Conservation (phyloP, 2,888 invertebrate genomes). For the Ectropis crepuscularia region DNA sequence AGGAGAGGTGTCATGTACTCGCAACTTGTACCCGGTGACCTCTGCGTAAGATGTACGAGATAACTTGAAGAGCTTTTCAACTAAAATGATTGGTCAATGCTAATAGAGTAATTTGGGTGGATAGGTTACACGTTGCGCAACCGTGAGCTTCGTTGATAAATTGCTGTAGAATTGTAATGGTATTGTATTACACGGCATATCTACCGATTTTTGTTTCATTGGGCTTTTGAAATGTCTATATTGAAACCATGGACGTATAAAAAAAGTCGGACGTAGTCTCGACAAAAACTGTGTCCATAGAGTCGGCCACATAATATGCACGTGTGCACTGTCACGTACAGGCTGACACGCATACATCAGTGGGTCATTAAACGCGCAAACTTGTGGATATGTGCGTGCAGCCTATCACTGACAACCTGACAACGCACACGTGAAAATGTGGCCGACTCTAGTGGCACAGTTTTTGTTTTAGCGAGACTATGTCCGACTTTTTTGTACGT, state of each 20-base stretch:
- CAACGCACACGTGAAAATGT: too few species aligned
- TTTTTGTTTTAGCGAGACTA: too few species aligned
- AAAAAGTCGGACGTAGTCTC: too few species aligned
- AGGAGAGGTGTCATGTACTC: conserved; percentile 19
- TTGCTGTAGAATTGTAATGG: conserved; percentile 3
- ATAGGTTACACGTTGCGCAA: conserved; percentile 23
- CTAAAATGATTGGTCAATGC: conserved; percentile 22
- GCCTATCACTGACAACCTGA: too few species aligned
- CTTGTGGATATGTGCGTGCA: too few species aligned
- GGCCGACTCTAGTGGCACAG: too few species aligned
- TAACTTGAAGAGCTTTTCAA: conserved; percentile 24
- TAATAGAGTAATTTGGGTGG: conserved; percentile 20
- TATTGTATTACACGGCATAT: background rate
- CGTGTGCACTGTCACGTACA: too few species aligned
- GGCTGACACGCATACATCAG: too few species aligned
- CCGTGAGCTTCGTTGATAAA: conserved; percentile 6
- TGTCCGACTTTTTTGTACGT: too few species aligned
- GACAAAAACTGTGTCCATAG: too few species aligned
- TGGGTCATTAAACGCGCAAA: too few species aligned
- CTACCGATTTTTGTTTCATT: background rate
- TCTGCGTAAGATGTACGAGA: conserved; percentile 23
- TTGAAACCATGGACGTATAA: background rate
- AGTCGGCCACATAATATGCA: too few species aligned
- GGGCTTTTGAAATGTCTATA: background rate
- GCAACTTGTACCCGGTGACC: conserved; percentile 15